Conservation (phyloP, 2,888 invertebrate species). For the Penaeus monodon region DNA sequence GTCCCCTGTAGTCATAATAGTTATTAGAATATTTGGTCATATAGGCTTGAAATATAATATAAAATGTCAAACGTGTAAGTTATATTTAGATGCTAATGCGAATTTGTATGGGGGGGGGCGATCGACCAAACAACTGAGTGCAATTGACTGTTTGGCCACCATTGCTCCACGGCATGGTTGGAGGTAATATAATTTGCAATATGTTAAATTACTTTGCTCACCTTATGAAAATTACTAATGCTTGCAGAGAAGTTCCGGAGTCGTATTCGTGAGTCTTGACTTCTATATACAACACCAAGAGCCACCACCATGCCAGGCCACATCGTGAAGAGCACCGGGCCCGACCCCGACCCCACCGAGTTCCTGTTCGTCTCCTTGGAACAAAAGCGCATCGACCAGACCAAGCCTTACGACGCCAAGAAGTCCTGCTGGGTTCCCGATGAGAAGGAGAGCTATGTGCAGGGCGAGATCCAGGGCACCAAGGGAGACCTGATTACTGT, state of each 20-base stretch:
- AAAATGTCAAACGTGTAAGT: too few species aligned
- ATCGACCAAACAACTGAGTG: too few species aligned
- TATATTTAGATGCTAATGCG: too few species aligned
- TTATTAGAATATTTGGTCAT: too few species aligned
- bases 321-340: conserved; percentile 62
- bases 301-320: conserved; percentile 64
- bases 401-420: conserved; percentile 99
- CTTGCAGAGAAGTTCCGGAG: conserved; percentile 45
- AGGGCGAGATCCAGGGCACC: conserved; percentile 98
- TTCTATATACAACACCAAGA: neutral
- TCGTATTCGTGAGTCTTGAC: conserved; percentile 50
- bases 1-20: too few species aligned
- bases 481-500: conserved; percentile 98
- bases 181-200: too few species aligned
- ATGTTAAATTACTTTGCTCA: neutral
- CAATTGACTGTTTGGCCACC: too few species aligned
- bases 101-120: too few species aligned
- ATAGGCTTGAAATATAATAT: too few species aligned
- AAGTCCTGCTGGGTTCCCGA: conserved; percentile 99
- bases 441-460: conserved; percentile 96
- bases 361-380: conserved; percentile 88
- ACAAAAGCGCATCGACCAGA: conserved; percentile 97
- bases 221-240: neutral
- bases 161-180: too few species aligned
- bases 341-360: conserved; percentile 62